Evolutionary conservation across 2,797 vertebrate species (phyloP).

Genomic region (Poliocrania exsul): DNA sequence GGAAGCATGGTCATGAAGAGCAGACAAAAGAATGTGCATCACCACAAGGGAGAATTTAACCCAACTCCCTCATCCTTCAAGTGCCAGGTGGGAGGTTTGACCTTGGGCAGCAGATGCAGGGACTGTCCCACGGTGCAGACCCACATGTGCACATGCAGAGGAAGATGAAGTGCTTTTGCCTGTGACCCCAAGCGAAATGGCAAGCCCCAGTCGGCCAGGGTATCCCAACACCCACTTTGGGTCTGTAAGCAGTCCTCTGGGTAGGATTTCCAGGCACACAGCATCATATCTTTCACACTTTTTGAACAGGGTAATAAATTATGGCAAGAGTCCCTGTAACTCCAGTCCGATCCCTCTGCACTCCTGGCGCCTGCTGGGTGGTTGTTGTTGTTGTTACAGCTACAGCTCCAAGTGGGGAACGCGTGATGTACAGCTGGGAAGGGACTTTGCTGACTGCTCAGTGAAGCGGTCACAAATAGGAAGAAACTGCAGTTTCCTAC

Average conservation of each 20-base stretch:
- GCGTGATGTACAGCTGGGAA: constrained; percentile 15
- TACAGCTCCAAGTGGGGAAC: neutral
- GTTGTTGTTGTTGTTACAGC: constrained; percentile 44
- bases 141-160: neutral
- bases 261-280: constrained; percentile 3
- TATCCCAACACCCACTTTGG: neutral
- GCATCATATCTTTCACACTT: constrained; percentile 17
- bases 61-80: neutral
- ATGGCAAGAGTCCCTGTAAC: neutral
- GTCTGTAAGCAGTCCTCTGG: neutral
- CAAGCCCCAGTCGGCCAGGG: neutral
- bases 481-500: constrained; percentile 62
- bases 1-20: accelerated
- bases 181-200: neutral
- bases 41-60: neutral
- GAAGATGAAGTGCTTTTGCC: constrained; percentile 22
- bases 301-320: constrained; percentile 32
- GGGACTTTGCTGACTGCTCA: constrained; percentile 17
- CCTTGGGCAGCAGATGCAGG: neutral
- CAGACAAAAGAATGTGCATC: neutral
- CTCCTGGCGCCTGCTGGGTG: constrained; percentile 43
- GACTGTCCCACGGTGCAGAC: accelerated
- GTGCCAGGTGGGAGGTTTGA: constrained; percentile 29
- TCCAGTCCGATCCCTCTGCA: neutral
- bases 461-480: constrained; percentile 35